Evolutionary conservation across 2,113 vertebrate species (phyloP), one percentile per base, ranked within the genome.

Genomic region (Silurus asotus): DNA sequence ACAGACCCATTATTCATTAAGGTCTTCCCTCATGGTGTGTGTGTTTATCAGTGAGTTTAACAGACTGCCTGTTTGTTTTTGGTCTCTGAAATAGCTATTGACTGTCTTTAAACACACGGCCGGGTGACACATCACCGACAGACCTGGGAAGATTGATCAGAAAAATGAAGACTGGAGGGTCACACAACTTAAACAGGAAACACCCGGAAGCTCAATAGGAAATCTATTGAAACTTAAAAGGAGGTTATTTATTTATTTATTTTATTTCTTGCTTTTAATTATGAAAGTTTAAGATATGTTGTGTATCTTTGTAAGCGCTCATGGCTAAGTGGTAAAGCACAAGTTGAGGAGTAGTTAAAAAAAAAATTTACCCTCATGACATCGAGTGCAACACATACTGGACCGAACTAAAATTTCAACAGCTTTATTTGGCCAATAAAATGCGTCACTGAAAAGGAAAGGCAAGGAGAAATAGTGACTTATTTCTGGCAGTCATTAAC

Each of bases 11-110:
- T 89, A 89, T 85, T 89, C 88, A 87, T 82, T 79, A 61, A 48
- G 86, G 70, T 85, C 83, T 82, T 84, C 86, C 79, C 64, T 85
- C 88, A 86, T 82, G 80, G 81, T 87, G 75, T 80, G 72, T 82
- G 64, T 83, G 81, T 83, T 58, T 89, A 87, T 89, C 85, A 89
- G 77, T 78, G 88, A 79, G 67, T 77, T 81, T 45, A 86, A 81
- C 61, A 83, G 76, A 85, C 84, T 82, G 81, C 59, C 86, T 86
- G 88, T 86, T 89, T 89, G 88, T 83, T 64, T 89, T 77, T 55
- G 59, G 67, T 82, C 64, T 87, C 88, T 87, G 83, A 85, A 89
- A 89, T 87, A 87, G 86, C 88, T 84, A 87, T 86, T 56, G 85
- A 75, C 86, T 87, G 88, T 86, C 86, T 85, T 89, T 89, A 86